Evolutionary conservation across 2,113 vertebrate species (phyloP), one percentile per base, ranked within the genome.

Genomic region (Oreochromis tanganicae): DNA sequence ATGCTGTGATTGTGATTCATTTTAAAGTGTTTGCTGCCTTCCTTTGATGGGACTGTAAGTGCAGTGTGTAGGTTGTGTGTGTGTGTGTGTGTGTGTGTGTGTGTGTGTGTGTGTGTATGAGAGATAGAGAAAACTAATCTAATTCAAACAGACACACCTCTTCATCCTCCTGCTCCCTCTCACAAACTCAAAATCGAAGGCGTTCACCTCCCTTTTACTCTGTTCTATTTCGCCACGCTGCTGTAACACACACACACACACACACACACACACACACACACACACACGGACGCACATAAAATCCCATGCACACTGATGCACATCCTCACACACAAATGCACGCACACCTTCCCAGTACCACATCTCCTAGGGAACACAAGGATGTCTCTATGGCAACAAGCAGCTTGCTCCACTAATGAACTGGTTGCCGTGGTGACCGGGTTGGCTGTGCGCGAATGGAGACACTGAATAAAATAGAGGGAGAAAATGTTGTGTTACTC

Each of bases 321-420:
- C 57, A 41, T 24, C 10, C 38, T 16, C 85, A 82, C 79, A 92
- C 73, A 88, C 78, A 61, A 12, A 4, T 85, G 59, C 84, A 87
- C 2, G 46, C 91, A 88, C 86, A 91, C 88, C 87, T 90, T 88
- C 84, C 90, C 91, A 88, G 92, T 95, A 91, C 94, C 93, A 91
- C 82, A 88, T 96, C 95, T 95, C 93, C 90, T 56, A 94, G 95
- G 95, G 94, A 96, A 95, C 94, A 94, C 94, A 90, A 92, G 85
- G 85, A 93, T 93, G 94, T 97, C 95, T 95, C 96, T 91, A 96
- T 96, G 94, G 96, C 94, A 97, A 97, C 96, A 95, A 95, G 96
- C 95, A 94, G 95, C 95, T 97, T 96, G 95, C 96, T 96, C 96
- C 83, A 85, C 93, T 96, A 96, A 96, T 97, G 96, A 96, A 95